Base-by-base conservation (phyloP, 2,888 invertebrate species). In the Drosophila cyrtoloma region DNA sequence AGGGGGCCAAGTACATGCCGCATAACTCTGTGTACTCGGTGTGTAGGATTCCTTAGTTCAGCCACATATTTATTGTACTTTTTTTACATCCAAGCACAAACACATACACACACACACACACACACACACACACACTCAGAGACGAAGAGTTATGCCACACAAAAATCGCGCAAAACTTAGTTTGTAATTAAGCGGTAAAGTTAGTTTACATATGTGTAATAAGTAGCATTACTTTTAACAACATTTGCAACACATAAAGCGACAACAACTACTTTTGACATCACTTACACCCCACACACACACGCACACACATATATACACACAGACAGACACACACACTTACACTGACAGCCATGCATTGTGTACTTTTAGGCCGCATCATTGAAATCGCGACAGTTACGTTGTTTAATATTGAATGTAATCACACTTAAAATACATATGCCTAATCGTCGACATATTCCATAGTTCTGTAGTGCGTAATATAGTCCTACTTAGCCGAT, bases 21-120 rank as follows among this genome's bases (percentile, higher is more conserved):
- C 65, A 51, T 32, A 37, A 26, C 58, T 58, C 62, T 63, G 55
- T 68, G 60, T 68, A 56, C 71, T 42, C 50, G 30, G 51, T 64
- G 59, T 75, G 79, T 81, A 81, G 69, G 72, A 79, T 79, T 79
- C 73, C 81, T 73, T 76, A 83, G 71, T 55, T 73, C 64, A 74
- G 61, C 68, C 76, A 76, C 68, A 76, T 89, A 86, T 86, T 86
- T 89, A 89, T 86, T 89, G 81, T 82, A 82, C 71, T 76, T 89
- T 79, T 79, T 80, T 77, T 50, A 69, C 42, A 69, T 65, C 50
- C 57, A 53, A 60, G 37, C 68, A 70, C 42, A 51, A 26, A 26
- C 26, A 26, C 26, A 26, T 55, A n/a, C 47, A 47, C 44, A 53
- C 62, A 56, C 42, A 61, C n/a, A 44, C 63, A 69, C 47, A 55